Percentiles rank a stretch among this genome's conserved stretches.
Evolutionary conservation across 2,888 invertebrate genomes (phyloP).

Genomic region (Caenorhabditis parvicauda): DNA sequence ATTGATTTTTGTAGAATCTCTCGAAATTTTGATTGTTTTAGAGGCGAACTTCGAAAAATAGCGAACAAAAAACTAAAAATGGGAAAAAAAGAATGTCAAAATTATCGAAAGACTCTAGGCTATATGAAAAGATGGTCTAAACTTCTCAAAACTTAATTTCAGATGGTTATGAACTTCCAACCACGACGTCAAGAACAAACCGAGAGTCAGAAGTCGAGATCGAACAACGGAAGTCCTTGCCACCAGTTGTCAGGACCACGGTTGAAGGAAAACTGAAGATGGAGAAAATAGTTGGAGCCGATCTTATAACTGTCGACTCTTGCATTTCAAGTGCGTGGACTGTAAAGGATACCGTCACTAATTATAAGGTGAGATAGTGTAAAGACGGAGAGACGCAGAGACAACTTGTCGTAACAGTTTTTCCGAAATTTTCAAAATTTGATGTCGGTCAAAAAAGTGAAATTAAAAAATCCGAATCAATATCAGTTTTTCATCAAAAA

Average conservation of each 20-base stretch:
- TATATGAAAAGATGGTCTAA: too few relatives aligned
- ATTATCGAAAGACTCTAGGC: not conserved
- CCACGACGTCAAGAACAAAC: slow-evolving; percentile 12
- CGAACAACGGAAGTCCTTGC: slow-evolving; percentile 27
- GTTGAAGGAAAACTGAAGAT: slow-evolving; percentile 60
- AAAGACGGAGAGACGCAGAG: too few relatives aligned
- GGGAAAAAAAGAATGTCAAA: too few relatives aligned
- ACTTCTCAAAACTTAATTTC: not conserved
- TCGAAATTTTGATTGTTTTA: not conserved
- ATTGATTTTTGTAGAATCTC: not conserved
- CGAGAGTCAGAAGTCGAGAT: slow-evolving; percentile 27
- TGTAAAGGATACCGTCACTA: slow-evolving; percentile 56
- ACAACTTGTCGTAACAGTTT: too few relatives aligned
- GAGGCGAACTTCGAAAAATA: not conserved
- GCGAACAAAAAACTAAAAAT: too few relatives aligned
- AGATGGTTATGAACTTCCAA: slow-evolving; percentile 6
- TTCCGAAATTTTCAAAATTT: not conserved
- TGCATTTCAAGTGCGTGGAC: slow-evolving; percentile 54
- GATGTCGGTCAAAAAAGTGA: not conserved
- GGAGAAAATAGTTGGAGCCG: slow-evolving; percentile 57
- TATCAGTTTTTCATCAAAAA: not conserved
- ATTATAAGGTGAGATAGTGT: slow-evolving; percentile 50
- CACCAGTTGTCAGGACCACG: slow-evolving; percentile 53
- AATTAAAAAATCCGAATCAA: not conserved
- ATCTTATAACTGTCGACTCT: slow-evolving; percentile 50